Base-by-base conservation (phyloP, 2,888 invertebrate genomes). In the Sepiola atlantica region DNA sequence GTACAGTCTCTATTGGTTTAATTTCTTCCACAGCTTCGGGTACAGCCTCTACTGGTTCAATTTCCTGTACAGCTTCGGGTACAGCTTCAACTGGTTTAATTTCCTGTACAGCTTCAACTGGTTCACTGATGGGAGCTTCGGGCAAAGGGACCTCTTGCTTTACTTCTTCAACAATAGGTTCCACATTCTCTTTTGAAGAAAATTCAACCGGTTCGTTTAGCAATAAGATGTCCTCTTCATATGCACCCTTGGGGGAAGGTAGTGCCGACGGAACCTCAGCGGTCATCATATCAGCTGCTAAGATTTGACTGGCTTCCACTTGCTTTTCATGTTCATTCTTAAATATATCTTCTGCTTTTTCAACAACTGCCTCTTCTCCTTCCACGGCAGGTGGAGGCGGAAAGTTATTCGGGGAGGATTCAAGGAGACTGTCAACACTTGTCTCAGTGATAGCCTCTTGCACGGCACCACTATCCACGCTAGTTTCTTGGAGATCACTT, bases 261-360 rank as follows among this genome's bases (percentile, higher is more conserved):
- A 92, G 32, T 92, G 92, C 92, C 28, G 92, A 92, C 20, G 92
- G 92, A n/a, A 92, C 92, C 32, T 92, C 92, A 92, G 92, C 92
- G n/a, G 92, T 92, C 92, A 92, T 92, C 8, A 92, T 18, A 16
- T 92, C 92, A 92, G 92, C 54, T 54, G 92, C 45, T 55, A 92
- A 92, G 55, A 92, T 92, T 55, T 92, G 45, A 28, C n/a, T 92
- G n/a, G 92, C 45, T 35, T 92, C 92, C 54, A 55, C 55, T n/a
- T 77, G 77, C 14, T 77, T 77, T 77, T 77, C 77, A 92, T 92
- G 92, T 12, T 92, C 92, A 92, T 54, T 92, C 45, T 92, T 92
- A 54, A 92, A 92, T 1, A 92, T 92, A n/a, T 92, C 92, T 92
- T 92, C 92, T 55, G 92, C 55, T 92, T 92, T 92, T 55, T 92